phyloP scores from a whole-genome alignment of 92 coral and sea anemone species.

The Muricea muricata region DNA sequence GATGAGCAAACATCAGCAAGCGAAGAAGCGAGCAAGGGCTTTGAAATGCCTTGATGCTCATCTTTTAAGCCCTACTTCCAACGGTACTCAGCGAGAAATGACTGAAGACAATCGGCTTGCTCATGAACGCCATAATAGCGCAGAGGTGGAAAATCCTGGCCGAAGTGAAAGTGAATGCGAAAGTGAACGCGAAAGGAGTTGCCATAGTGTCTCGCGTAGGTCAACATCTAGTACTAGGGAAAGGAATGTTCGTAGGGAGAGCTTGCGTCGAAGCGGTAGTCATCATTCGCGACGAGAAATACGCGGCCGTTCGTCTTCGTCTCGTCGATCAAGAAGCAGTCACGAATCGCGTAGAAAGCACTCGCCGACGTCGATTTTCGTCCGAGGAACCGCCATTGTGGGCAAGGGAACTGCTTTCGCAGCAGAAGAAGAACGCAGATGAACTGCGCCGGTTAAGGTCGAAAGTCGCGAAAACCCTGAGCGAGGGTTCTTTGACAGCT shows the following conservation, averaged over 20 bases:
- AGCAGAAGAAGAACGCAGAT: slow-evolving; percentile 42
- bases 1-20: too few species aligned
- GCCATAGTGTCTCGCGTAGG: not conserved
- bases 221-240: not conserved
- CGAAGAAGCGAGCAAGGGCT: too few species aligned
- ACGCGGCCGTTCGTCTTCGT: not conserved
- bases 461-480: not conserved
- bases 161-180: not conserved
- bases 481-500: not conserved
- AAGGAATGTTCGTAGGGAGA: too few species aligned
- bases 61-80: too few species aligned
- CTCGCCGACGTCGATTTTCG: not conserved
- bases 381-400: slow-evolving; percentile 42
- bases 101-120: too few species aligned
- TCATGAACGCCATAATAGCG: too few species aligned
- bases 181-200: not conserved
- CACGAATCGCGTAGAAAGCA: not conserved
- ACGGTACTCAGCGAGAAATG: too few species aligned
- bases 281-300: not conserved
- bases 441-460: slow-evolving; percentile 38
- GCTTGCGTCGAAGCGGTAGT: not conserved
- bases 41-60: too few species aligned
- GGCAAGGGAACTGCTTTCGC: slow-evolving; percentile 45
- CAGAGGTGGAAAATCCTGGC: too few species aligned
- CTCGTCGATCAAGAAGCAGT: not conserved